A percentile compares a stretch with the other conserved stretches of the same genome.
Evolutionary conservation across 2,888 invertebrate genomes (phyloP).

Genomic region (Ophioninae sp.): DNA sequence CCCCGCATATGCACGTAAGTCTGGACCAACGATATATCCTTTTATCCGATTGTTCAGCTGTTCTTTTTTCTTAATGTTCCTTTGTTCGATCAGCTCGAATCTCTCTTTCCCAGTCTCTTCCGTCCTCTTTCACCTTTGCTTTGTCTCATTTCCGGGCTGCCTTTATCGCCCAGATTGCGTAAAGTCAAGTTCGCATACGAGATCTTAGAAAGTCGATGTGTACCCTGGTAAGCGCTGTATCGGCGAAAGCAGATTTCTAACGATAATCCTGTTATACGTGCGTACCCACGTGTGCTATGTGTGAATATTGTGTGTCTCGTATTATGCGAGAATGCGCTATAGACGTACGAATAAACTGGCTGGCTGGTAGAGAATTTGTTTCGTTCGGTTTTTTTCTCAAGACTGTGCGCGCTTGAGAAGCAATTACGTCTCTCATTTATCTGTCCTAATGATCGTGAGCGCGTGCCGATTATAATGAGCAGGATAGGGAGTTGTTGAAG

Average conservation of each 20-base stretch:
- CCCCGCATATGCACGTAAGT: conserved; percentile 13
- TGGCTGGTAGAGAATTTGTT: conserved; percentile 31
- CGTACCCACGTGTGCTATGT: background rate
- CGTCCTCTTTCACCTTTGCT: background rate
- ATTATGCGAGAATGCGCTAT: conserved; percentile 4
- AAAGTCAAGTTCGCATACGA: conserved; percentile 68
- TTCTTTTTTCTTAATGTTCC: conserved; percentile 1
- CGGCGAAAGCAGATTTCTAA: conserved; percentile 65
- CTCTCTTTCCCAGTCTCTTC: background rate
- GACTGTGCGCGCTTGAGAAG: conserved; percentile 28
- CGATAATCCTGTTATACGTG: conserved; percentile 52
- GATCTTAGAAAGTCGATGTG: conserved; percentile 66
- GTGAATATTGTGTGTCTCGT: background rate
- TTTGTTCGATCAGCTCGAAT: background rate
- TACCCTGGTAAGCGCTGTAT: conserved; percentile 33
- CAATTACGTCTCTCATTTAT: conserved; percentile 39
- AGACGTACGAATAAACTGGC: conserved; percentile 11
- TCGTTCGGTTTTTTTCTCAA: conserved; percentile 6
- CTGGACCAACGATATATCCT: conserved; percentile 43
- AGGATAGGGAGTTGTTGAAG: conserved; percentile 31
- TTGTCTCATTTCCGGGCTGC: conserved; percentile 32
- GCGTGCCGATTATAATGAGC: conserved; percentile 27
- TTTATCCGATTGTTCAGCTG: conserved; percentile 25
- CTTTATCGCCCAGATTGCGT: conserved; percentile 60
- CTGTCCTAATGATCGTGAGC: conserved; percentile 40